Base-by-base conservation (phyloP, 2,113 vertebrate species). In the Oophaga pumilio region DNA sequence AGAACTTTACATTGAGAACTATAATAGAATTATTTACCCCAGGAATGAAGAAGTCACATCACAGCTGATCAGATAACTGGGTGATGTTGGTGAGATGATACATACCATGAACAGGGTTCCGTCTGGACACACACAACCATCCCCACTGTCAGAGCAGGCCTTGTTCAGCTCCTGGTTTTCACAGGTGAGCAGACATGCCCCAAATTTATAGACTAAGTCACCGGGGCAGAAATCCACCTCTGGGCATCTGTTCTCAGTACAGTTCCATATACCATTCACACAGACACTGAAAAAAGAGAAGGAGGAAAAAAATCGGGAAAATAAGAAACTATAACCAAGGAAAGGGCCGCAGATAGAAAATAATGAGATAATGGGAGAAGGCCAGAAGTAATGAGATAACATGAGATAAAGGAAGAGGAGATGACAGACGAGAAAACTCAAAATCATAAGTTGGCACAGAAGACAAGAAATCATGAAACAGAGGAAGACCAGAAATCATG, bases 181-280 rank as follows among this genome's bases (percentile, higher is more conserved):
- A 53, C 97, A 98, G 89, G 95, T 97, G 77, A 93, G 93, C 69
- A 98, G 93, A 91, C 97, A 98, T 90, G 96, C 94, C 0, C 92
- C 94, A 0, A 95, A 94, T 0, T 92, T 89, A 7, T 95, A 95
- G 77, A 97, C 14, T 73, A 97, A 93, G 17, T 93, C 94, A 1
- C 91, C 91, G 0, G 96, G 97, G 82, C 97, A 98, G 71, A 88
- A 90, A 2, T 90, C 92, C 11, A 90, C 76, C 4, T 90, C 84
- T 8, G 93, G 91, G 59, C 97, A 98, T 82, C 0, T 89, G 4
- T 53, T 60, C 3, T 92, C 88, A 0, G 93, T 92, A 91, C 97
- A 99, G 89, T 94, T 96, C 95, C 97, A 97, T 0, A 88, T 82
- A 0, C 96, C 97, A 0, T 88, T 88, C 0, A 88, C 49, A 85